These are phyloP conservation scores for Melanocharis versteri DNA, from an alignment of 2,113 vertebrate genomes.

Conservation along the genomic window DNA sequence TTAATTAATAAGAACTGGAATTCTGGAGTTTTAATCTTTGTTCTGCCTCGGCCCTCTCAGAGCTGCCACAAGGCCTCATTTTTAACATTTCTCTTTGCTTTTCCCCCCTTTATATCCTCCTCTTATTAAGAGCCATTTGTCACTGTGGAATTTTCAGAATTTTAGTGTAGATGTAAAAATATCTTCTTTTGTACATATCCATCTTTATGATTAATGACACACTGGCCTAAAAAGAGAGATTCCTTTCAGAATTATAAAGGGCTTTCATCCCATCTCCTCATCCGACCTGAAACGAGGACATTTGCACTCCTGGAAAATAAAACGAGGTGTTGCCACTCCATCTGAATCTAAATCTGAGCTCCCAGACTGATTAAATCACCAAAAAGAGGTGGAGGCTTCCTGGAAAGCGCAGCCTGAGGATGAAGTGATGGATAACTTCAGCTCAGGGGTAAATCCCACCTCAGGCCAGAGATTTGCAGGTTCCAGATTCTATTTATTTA, in stretches of 20 bases:
- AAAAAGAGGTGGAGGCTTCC: background rate
- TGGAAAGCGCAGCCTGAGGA: background rate
- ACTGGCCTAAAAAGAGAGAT: background rate
- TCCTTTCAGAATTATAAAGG: background rate
- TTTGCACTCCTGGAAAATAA: background rate
- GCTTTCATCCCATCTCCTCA: background rate
- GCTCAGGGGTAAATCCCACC: background rate
- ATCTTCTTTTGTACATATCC: background rate
- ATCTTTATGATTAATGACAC: background rate
- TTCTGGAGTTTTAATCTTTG: background rate
- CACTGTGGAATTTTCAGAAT: background rate
- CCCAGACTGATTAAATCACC: background rate
- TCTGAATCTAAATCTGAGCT: background rate
- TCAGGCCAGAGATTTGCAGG: background rate
- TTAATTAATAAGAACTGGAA: background rate
- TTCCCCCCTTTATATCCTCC: background rate
- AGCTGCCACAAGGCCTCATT: background rate
- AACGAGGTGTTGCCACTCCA: background rate
- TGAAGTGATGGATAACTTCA: background rate
- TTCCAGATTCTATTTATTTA: background rate
- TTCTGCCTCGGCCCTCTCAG: background rate
- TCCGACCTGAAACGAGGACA: background rate
- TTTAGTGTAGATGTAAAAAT: background rate
- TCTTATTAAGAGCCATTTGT: background rate
- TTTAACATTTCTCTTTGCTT: background rate